phyloP scores from a whole-genome alignment of 2,113 vertebrate species.

The Heterochromis multidens region DNA sequence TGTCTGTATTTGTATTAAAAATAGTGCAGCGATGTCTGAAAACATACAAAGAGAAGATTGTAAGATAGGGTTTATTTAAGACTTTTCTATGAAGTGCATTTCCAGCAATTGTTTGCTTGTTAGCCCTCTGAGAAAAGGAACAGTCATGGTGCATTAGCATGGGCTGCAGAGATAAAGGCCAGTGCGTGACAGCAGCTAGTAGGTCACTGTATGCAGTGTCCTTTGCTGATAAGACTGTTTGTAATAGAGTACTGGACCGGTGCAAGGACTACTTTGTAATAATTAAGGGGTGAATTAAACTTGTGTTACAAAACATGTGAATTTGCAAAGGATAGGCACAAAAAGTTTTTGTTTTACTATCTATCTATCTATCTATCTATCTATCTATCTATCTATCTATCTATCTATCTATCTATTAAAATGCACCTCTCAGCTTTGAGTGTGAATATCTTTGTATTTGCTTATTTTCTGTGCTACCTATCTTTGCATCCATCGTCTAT shows the following conservation, averaged over 20 bases:
- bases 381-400: too few relatives aligned
- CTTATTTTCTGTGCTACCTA: background rate
- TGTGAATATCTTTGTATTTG: background rate
- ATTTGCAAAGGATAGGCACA: too few relatives aligned
- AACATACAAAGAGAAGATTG: background rate
- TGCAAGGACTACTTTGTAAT: background rate
- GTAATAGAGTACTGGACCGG: background rate
- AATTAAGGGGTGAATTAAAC: background rate
- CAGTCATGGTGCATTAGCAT: constrained; percentile 41
- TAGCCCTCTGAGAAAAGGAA: constrained; percentile 30
- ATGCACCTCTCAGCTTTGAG: background rate
- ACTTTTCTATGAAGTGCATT: background rate
- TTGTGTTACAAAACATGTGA: background rate
- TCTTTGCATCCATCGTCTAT: background rate
- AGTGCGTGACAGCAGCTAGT: constrained; percentile 11
- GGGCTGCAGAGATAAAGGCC: constrained; percentile 39
- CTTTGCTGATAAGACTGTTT: constrained; percentile 17
- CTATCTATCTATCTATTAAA: background rate
- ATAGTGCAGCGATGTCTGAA: background rate
- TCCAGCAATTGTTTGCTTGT: background rate
- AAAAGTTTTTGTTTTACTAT: too few relatives aligned
- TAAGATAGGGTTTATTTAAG: background rate
- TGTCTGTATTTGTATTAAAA: background rate
- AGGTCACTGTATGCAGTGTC: constrained; percentile 35
- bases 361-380: too few relatives aligned